Conservation (phyloP, 2,113 vertebrate genomes). For the Dipodomys ordii region DNA sequence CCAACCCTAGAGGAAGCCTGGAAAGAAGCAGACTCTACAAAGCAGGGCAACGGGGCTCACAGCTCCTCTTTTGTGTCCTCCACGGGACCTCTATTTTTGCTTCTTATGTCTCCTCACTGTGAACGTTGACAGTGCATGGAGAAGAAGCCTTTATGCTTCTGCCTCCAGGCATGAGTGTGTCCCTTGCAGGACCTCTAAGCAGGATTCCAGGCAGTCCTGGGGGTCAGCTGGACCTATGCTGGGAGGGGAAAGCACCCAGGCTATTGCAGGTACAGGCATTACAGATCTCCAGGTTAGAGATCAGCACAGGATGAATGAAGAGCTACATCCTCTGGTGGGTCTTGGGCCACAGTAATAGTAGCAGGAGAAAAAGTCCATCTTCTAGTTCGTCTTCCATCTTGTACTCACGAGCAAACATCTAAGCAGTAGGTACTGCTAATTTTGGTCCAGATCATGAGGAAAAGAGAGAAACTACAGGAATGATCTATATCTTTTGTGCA, state of each 20-base stretch:
- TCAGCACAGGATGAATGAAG: not conserved
- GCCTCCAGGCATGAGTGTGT: not conserved
- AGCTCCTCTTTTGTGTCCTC: not conserved
- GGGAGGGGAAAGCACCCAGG: not conserved
- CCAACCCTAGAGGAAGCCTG: not conserved
- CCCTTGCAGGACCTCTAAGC: too few species aligned
- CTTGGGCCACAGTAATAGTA: not conserved
- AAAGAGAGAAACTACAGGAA: not conserved
- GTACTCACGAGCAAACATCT: not conserved
- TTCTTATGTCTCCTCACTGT: not conserved
- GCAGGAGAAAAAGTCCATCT: not conserved
- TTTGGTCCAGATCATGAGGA: not conserved
- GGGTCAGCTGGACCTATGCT: not conserved
- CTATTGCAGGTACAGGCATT: not conserved
- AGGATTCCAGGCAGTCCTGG: not conserved
- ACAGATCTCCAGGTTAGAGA: not conserved
- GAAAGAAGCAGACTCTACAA: not conserved
- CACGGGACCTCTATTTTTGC: too few species aligned
- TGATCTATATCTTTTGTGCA: not conserved
- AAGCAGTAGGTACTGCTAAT: not conserved
- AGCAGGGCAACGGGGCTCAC: not conserved
- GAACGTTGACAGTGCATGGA: rapidly evolving
- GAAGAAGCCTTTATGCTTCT: not conserved
- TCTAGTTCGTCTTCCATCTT: too few species aligned
- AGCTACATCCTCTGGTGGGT: not conserved